phyloP scores from a whole-genome alignment of 35 echinoderm and acorn worm genomes.

The Heliocidaris tuberculata region DNA sequence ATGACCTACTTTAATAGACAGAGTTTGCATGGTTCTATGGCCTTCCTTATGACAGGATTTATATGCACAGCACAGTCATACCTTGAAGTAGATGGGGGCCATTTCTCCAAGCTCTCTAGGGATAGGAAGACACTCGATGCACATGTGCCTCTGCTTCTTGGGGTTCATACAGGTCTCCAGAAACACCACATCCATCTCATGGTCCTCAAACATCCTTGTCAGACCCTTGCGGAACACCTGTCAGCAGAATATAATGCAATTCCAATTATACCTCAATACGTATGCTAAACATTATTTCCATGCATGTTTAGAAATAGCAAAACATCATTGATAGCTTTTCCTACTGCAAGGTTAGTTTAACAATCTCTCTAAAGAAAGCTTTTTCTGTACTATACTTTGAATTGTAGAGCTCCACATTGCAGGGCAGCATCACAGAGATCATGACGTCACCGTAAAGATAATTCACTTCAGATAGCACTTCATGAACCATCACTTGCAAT shows the following conservation, averaged over 20 bases:
- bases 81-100: slow-evolving; percentile 98
- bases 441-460: too few species aligned
- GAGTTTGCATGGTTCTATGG: too few species aligned
- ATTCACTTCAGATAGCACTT: too few species aligned
- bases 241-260: neutral
- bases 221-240: slow-evolving; percentile 92
- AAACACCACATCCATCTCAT: slow-evolving; percentile 79
- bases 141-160: slow-evolving; percentile 81
- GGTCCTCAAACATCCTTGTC: slow-evolving; percentile 96
- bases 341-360: neutral
- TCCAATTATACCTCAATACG: neutral
- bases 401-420: too few species aligned
- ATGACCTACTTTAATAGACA: too few species aligned
- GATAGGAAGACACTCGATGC: slow-evolving; percentile 85
- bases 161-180: slow-evolving; percentile 83
- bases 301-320: neutral
- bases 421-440: too few species aligned
- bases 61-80: neutral
- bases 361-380: too few species aligned
- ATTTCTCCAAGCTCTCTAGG: slow-evolving; percentile 87
- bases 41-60: too few species aligned
- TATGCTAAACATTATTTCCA: neutral
- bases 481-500: too few species aligned
- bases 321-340: too few species aligned
- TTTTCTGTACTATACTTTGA: too few species aligned